Conservation (phyloP, 2,888 invertebrate species). For the Drosophila barbarae region DNA sequence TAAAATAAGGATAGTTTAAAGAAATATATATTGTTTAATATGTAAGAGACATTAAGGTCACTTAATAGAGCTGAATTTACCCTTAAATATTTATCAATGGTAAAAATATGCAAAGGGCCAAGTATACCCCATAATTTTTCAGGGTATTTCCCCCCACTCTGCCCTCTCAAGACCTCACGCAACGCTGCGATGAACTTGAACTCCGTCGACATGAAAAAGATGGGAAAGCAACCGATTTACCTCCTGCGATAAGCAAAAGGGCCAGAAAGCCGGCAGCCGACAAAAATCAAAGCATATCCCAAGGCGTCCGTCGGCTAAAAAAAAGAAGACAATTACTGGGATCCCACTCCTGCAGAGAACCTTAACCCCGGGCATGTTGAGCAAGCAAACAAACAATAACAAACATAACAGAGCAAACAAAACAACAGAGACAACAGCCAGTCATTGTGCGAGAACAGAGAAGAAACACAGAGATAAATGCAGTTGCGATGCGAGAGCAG, state of each 20-base stretch:
- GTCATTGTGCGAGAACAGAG: conserved; percentile 35
- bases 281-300: conserved; percentile 61
- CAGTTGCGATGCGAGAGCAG: conserved; percentile 18
- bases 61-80: no score
- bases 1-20: background rate
- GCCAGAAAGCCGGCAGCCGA: conserved; percentile 19
- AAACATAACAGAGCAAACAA: conserved; percentile 33
- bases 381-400: conserved; percentile 44
- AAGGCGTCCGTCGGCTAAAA: conserved; percentile 45
- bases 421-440: conserved; percentile 40
- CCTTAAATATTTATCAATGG: no score
- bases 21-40: no score
- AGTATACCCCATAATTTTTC: background rate
- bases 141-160: conserved; percentile 7
- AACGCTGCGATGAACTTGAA: conserved; percentile 59
- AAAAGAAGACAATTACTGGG: conserved; percentile 20
- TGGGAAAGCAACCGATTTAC: conserved; percentile 14
- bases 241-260: conserved; percentile 27
- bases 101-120: no score
- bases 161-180: conserved; percentile 39
- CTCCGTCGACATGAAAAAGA: conserved; percentile 15
- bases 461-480: conserved; percentile 16
- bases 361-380: conserved; percentile 29
- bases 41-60: no score
- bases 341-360: conserved; percentile 7